A percentile compares a stretch with the other conserved stretches of the same genome.
phyloP scores from a whole-genome alignment of 2,888 invertebrate genomes.

The Dinocampus coccinellae region DNA sequence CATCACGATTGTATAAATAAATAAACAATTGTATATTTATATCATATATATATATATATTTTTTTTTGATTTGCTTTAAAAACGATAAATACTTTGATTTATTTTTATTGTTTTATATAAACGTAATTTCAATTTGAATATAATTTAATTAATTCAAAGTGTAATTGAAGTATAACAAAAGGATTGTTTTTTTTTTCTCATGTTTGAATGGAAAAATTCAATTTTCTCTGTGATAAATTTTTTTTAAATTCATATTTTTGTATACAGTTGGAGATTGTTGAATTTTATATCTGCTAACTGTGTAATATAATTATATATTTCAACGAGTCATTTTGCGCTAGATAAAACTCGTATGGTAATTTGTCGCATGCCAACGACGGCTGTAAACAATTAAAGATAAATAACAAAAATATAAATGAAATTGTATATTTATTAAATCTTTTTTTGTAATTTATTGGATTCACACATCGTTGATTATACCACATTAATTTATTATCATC shows the following conservation, averaged over 20 bases:
- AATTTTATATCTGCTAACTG: constrained; percentile 46
- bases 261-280: not conserved
- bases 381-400: not conserved
- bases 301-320: constrained; percentile 42
- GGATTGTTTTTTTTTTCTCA: too few relatives aligned
- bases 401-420: constrained; percentile 24
- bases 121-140: too few relatives aligned
- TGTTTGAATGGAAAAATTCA: too few relatives aligned
- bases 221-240: too few relatives aligned
- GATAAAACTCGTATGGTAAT: constrained; percentile 35
- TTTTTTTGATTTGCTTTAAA: too few relatives aligned
- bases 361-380: constrained; percentile 28
- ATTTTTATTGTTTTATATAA: too few relatives aligned
- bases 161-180: not conserved
- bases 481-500: constrained; percentile 33
- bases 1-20: constrained; percentile 1
- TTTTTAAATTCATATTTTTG: too few relatives aligned
- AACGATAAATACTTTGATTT: too few relatives aligned
- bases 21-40: not conserved
- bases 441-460: constrained; percentile 34
- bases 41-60: too few relatives aligned
- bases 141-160: not conserved
- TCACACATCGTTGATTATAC: constrained; percentile 41
- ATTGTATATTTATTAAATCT: constrained; percentile 27
- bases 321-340: constrained; percentile 41